Evolutionary conservation across 1,140 invertebrate genomes (phyloP).

Genomic region (Drosophila auraria): DNA sequence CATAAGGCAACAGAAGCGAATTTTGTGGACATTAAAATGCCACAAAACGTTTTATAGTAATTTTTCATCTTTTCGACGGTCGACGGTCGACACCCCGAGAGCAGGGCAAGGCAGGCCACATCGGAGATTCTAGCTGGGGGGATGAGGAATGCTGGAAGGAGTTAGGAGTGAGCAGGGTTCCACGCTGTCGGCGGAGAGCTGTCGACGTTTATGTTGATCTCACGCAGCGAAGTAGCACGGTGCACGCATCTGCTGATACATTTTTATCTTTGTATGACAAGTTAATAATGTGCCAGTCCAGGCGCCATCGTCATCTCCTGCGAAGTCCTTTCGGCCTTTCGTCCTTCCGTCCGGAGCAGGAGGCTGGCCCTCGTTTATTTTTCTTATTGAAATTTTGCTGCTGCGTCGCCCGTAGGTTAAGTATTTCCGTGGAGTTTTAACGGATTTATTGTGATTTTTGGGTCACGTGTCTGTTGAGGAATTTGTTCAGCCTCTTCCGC

Average conservation of each 20-base stretch:
- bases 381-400: constrained; percentile 73
- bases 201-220: constrained; percentile 73
- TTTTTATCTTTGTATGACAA: constrained; percentile 84
- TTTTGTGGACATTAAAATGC: constrained; percentile 82
- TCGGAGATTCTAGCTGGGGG: constrained; percentile 15
- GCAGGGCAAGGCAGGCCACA: constrained; percentile 12
- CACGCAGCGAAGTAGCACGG: constrained; percentile 66
- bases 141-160: background rate
- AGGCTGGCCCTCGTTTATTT: constrained; percentile 26
- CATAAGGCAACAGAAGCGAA: constrained; percentile 55
- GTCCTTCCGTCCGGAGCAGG: constrained; percentile 9
- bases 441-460: constrained; percentile 80
- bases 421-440: constrained; percentile 63
- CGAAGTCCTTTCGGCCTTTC: constrained; percentile 14
- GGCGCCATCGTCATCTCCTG: constrained; percentile 54
- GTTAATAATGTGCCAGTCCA: constrained; percentile 81
- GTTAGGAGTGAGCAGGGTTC: constrained; percentile 19
- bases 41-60: constrained; percentile 85
- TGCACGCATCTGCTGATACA: constrained; percentile 74
- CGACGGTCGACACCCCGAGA: constrained; percentile 33
- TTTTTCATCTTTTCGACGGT: constrained; percentile 80
- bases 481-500: constrained; percentile 31
- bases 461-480: constrained; percentile 74
- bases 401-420: constrained; percentile 33
- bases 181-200: constrained; percentile 19